Percentiles rank a stretch among this genome's conserved stretches.
Conservation (phyloP, 1,140 invertebrate genomes). For the Gyrodactylus salaris region DNA sequence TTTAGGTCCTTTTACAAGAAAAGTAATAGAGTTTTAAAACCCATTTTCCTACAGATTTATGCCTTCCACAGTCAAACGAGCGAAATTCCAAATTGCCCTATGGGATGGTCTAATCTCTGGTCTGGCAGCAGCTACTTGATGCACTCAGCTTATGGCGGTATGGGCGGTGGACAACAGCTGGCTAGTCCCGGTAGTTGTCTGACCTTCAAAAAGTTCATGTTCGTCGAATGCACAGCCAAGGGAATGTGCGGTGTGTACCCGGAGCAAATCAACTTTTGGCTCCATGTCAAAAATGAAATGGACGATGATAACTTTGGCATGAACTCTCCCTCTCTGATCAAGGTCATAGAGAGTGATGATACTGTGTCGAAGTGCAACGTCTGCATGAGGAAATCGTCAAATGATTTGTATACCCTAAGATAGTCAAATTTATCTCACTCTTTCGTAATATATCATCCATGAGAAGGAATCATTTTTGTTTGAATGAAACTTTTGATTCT, state of each 20-base stretch:
- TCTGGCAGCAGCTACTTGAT: slow-evolving; percentile 87
- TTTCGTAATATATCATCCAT: too few relatives aligned
- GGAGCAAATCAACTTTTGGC: background rate
- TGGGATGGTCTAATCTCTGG: slow-evolving; percentile 61
- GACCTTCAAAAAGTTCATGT: slow-evolving; percentile 65
- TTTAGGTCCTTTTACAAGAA: too few relatives aligned
- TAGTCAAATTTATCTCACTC: too few relatives aligned
- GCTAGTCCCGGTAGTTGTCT: slow-evolving; percentile 71
- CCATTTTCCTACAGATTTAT: background rate
- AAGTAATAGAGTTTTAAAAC: background rate
- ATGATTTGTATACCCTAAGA: too few relatives aligned
- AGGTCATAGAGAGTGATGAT: background rate
- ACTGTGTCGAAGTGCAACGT: background rate
- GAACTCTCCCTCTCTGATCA: background rate
- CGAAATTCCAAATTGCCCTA: slow-evolving; percentile 51
- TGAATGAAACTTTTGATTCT: too few relatives aligned
- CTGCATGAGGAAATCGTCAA: background rate
- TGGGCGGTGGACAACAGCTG: slow-evolving; percentile 61
- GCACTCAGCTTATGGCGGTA: slow-evolving; percentile 33
- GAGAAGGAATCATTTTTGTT: too few relatives aligned
- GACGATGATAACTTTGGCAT: background rate
- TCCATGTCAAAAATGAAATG: background rate
- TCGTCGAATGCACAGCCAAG: slow-evolving; percentile 41
- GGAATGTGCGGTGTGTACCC: slow-evolving; percentile 10
- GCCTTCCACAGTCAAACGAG: slow-evolving; percentile 75